Percentiles rank a stretch among this genome's conserved stretches.
Evolutionary conservation across 30 jellyfish, hydroid and myxozoan genomes (phyloP).

Genomic region (Cassiopea andromeda): DNA sequence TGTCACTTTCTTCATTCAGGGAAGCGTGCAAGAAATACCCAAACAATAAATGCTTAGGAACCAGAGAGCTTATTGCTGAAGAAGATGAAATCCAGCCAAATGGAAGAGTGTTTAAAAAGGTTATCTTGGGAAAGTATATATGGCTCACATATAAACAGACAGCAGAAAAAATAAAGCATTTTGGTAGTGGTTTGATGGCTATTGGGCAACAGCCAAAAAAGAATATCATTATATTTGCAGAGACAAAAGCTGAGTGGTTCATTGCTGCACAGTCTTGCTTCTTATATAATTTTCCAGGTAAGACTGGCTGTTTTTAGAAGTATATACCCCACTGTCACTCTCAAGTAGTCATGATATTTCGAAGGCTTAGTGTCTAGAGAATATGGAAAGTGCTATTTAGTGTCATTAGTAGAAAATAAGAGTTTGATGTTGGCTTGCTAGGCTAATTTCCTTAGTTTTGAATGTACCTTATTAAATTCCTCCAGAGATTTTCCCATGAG

Average conservation of each 20-base stretch:
- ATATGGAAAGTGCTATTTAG: too few relatives aligned
- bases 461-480: too few relatives aligned
- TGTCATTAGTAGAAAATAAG: too few relatives aligned
- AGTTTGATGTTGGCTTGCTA: too few relatives aligned
- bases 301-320: not conserved
- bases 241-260: conserved; percentile 97
- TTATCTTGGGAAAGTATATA: conserved; percentile 89
- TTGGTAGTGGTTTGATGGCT: conserved; percentile 89
- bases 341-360: too few relatives aligned
- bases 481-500: too few relatives aligned
- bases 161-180: conserved; percentile 50
- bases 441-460: too few relatives aligned
- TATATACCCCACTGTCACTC: too few relatives aligned
- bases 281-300: conserved; percentile 85
- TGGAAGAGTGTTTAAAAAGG: conserved; percentile 91
- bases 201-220: conserved; percentile 81
- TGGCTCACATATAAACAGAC: conserved; percentile 87
- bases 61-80: conserved; percentile 92
- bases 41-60: conserved; percentile 84
- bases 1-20: conserved; percentile 4
- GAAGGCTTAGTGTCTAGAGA: too few relatives aligned
- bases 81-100: conserved; percentile 96
- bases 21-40: conserved; percentile 66
- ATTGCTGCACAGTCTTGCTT: conserved; percentile 94
- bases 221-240: conserved; percentile 87